These are phyloP conservation scores for Pseudorectes ferrugineus DNA, from an alignment of 2,113 vertebrate genomes.

Conservation along the genomic window DNA sequence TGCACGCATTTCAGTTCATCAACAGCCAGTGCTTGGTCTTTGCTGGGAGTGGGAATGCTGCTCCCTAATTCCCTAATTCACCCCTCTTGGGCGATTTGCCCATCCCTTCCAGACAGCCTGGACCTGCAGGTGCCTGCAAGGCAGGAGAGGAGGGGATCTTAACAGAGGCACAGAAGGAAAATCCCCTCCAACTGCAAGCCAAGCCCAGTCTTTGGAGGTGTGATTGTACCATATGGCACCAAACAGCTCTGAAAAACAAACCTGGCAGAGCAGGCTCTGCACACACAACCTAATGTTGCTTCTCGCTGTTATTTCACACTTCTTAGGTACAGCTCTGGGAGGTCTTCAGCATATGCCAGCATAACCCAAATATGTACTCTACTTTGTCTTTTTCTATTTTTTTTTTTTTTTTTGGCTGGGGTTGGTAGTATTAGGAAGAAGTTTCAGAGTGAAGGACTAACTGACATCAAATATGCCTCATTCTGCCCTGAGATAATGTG, in stretches of 20 bases:
- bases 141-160: not conserved
- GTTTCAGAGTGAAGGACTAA: not conserved
- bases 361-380: not conserved
- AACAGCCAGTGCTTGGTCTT: not conserved
- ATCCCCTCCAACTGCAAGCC: not conserved
- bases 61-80: not conserved
- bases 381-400: not conserved
- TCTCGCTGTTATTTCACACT: not conserved
- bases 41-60: fast-evolving
- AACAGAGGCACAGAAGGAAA: not conserved
- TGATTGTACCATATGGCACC: not conserved
- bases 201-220: not conserved
- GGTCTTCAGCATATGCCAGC: not conserved
- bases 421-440: not conserved
- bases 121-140: not conserved
- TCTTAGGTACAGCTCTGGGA: not conserved
- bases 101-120: not conserved
- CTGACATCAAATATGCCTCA: not conserved
- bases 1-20: not conserved
- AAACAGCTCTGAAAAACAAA: not conserved
- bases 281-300: not conserved
- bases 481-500: not conserved
- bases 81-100: not conserved
- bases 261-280: not conserved
- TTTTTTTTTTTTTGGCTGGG: not conserved